phyloP scores from a whole-genome alignment of 2,888 invertebrate genomes.

The Ecdyonurus torrentis region DNA sequence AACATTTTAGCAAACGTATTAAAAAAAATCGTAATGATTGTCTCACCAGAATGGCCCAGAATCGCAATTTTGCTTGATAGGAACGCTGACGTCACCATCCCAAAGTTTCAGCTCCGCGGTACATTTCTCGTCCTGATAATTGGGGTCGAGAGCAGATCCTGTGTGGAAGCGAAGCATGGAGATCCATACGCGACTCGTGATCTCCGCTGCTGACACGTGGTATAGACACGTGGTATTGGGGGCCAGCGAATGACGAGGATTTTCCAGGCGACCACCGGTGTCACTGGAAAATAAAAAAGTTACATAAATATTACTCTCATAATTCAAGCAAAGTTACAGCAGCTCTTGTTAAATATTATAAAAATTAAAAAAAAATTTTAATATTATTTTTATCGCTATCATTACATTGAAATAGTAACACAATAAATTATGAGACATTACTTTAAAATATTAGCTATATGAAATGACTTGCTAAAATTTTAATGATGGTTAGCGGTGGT shows the following conservation, averaged over 20 bases:
- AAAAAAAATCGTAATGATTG: background rate
- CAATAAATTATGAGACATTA: no score
- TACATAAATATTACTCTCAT: no score
- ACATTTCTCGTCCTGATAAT: constrained; percentile 49
- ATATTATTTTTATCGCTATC: no score
- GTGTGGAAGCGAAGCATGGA: constrained; percentile 75
- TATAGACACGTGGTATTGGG: constrained; percentile 81
- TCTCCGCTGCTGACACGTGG: constrained; percentile 46
- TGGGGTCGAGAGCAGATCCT: constrained; percentile 43
- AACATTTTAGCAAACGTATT: background rate
- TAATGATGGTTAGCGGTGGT: no score
- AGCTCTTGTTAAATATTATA: no score
- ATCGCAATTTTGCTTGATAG: background rate
- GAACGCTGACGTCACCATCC: constrained; percentile 42
- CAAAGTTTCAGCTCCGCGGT: constrained; percentile 70
- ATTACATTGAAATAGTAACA: no score
- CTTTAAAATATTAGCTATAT: no score
- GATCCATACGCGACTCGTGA: constrained; percentile 54
- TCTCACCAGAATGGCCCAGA: background rate
- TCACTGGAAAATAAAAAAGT: constrained; percentile 22
- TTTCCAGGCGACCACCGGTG: constrained; percentile 42
- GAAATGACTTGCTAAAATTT: no score
- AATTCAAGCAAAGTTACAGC: no score
- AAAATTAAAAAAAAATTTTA: no score
- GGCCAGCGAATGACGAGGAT: constrained; percentile 69